Percentiles rank a stretch among this genome's conserved stretches.
Conservation (phyloP, 2,888 invertebrate species). For the Hypselothyrea guttata region DNA sequence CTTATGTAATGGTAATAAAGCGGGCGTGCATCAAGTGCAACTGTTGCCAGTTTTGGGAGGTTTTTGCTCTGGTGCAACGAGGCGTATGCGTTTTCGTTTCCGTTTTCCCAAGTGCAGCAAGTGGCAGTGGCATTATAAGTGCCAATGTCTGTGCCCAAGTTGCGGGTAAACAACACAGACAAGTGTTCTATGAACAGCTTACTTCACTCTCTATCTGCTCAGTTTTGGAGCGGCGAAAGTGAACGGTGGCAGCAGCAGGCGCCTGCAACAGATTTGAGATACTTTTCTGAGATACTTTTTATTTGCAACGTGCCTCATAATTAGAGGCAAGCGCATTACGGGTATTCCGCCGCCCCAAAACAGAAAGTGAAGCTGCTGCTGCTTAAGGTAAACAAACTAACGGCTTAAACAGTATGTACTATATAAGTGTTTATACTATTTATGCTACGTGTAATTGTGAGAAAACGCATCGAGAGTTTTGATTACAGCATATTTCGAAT, state of each 20-base stretch:
- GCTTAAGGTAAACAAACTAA: background rate
- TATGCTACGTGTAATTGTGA: constrained; percentile 5
- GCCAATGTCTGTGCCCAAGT: no score
- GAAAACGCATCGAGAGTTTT: constrained; percentile 41
- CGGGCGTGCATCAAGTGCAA: constrained; percentile 45
- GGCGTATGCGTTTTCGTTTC: constrained; percentile 76
- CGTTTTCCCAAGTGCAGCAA: background rate
- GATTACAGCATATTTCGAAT: constrained; percentile 60
- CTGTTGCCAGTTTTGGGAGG: constrained; percentile 37
- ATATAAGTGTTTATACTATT: background rate
- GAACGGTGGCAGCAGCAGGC: no score
- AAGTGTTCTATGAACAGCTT: constrained; percentile 3
- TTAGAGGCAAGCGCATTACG: constrained; percentile 23
- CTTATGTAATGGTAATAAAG: constrained; percentile 53
- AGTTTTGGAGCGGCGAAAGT: constrained; percentile 51
- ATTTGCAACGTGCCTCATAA: constrained; percentile 34
- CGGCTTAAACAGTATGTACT: background rate
- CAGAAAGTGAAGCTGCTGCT: constrained; percentile 49
- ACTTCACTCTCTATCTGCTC: background rate
- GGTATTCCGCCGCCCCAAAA: constrained; percentile 4
- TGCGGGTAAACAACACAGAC: background rate
- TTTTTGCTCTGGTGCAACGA: constrained; percentile 57
- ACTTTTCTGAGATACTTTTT: constrained; percentile 26
- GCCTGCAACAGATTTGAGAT: no score
- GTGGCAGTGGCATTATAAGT: no score